Conservation (phyloP, 1,140 invertebrate species). For the Orussus abietinus region DNA sequence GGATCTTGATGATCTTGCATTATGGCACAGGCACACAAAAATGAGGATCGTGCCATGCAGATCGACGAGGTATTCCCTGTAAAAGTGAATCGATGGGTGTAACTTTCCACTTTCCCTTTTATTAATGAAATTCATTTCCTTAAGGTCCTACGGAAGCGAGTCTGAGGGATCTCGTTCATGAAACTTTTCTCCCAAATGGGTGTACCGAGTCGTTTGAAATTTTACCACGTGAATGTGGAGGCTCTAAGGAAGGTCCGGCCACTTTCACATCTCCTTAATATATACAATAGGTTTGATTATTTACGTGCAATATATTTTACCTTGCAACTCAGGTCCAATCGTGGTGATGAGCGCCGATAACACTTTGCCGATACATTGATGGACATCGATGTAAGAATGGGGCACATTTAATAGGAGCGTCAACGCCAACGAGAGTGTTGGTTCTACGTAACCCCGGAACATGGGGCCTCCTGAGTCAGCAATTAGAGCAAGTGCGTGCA, state of each 20-base stretch:
- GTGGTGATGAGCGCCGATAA: slow-evolving; percentile 93
- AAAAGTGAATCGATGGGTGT: too few species aligned
- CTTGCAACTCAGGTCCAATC: slow-evolving; percentile 95
- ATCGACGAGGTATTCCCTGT: slow-evolving; percentile 65
- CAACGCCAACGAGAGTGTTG: slow-evolving; percentile 81
- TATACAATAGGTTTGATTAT: too few species aligned
- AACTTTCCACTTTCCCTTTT: too few species aligned
- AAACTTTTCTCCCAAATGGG: slow-evolving; percentile 7
- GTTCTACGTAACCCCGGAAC: slow-evolving; percentile 96
- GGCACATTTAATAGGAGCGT: slow-evolving; percentile 87
- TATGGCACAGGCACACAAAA: slow-evolving; percentile 85
- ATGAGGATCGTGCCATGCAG: slow-evolving; percentile 71
- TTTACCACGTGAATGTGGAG: too few species aligned
- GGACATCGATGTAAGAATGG: slow-evolving; percentile 86
- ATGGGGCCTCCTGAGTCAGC: slow-evolving; percentile 97
- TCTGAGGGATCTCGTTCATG: slow-evolving; percentile 10
- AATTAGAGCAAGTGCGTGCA: slow-evolving; percentile 92
- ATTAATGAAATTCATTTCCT: slow-evolving; percentile 7
- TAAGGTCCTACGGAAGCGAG: slow-evolving; percentile 8
- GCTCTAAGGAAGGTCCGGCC: too few species aligned
- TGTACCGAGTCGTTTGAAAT: too few species aligned
- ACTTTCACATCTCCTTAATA: too few species aligned
- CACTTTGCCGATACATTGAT: slow-evolving; percentile 92
- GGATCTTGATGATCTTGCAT: slow-evolving; percentile 89
- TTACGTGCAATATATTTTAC: too few species aligned